phyloP scores from a whole-genome alignment of 2,797 vertebrate species.

The Anomalospiza imberbis region DNA sequence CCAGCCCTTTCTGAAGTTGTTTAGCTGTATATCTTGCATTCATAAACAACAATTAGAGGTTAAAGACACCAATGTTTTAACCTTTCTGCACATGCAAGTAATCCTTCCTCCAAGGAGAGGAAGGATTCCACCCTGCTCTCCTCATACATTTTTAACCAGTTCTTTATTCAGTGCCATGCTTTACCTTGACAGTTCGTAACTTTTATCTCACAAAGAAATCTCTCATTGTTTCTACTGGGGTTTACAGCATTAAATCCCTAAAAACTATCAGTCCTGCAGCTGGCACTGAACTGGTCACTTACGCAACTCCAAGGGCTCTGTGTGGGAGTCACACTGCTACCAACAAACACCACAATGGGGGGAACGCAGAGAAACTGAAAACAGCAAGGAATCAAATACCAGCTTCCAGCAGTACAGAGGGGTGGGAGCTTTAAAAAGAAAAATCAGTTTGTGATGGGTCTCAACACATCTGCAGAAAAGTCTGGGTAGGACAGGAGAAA shows the following conservation, averaged over 20 bases:
- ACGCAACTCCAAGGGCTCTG: not conserved
- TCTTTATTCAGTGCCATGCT: not conserved
- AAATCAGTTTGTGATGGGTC: not conserved
- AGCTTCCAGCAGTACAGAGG: not conserved
- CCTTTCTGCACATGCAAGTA: not conserved
- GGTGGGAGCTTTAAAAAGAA: not conserved
- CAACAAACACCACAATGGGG: not conserved
- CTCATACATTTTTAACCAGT: not conserved
- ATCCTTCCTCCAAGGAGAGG: not conserved
- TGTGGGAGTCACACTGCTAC: not conserved
- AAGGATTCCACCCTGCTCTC: not conserved
- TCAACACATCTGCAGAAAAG: not conserved
- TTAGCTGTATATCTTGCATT: not conserved
- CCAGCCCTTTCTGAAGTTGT: not conserved
- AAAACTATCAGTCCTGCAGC: not conserved
- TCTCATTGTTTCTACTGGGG: not conserved
- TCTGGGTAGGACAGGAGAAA: not conserved
- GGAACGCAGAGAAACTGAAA: not conserved
- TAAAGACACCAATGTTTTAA: not conserved
- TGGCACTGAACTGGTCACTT: not conserved
- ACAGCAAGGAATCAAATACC: not conserved
- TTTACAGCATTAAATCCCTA: not conserved
- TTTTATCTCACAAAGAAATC: not conserved
- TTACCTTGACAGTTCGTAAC: not conserved
- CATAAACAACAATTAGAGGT: not conserved